phyloP scores from a whole-genome alignment of 2,888 invertebrate species.

The Melikaiella ostensackeni region DNA sequence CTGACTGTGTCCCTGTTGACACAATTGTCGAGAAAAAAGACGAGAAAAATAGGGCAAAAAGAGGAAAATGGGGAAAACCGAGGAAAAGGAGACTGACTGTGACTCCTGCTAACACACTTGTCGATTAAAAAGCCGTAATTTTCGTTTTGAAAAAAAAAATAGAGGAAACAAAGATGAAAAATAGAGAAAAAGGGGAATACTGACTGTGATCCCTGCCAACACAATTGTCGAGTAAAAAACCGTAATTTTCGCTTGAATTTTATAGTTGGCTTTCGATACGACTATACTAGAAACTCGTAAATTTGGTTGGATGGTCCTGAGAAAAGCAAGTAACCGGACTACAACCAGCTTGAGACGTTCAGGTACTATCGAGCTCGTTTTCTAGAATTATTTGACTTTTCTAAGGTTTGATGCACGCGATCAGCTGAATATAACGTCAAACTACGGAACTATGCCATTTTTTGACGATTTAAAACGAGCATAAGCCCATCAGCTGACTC shows the following conservation, averaged over 20 bases:
- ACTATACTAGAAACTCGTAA: conserved; percentile 24
- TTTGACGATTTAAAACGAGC: neutral
- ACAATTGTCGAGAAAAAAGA: neutral
- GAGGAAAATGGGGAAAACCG: no score
- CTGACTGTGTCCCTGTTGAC: no score
- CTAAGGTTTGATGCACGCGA: neutral
- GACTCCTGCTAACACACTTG: no score
- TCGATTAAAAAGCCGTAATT: no score
- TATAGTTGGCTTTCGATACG: neutral
- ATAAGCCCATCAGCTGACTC: conserved; percentile 5
- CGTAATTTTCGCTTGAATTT: neutral
- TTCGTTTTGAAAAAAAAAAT: no score
- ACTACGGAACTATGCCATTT: neutral
- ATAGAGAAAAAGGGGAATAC: no score
- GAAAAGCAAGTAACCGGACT: conserved; percentile 1
- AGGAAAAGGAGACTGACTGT: no score
- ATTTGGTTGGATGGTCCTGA: conserved; percentile 6
- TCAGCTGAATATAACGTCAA: neutral
- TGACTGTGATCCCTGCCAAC: no score
- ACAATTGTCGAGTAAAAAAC: neutral
- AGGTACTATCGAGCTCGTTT: neutral
- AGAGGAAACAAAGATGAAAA: no score
- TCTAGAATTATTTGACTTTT: neutral
- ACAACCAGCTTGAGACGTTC: no score
- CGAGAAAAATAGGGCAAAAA: no score